Evolutionary conservation across 2,888 invertebrate genomes (phyloP), one percentile per base, ranked within the genome.

Genomic region (Rhagophthalmus giganteus): DNA sequence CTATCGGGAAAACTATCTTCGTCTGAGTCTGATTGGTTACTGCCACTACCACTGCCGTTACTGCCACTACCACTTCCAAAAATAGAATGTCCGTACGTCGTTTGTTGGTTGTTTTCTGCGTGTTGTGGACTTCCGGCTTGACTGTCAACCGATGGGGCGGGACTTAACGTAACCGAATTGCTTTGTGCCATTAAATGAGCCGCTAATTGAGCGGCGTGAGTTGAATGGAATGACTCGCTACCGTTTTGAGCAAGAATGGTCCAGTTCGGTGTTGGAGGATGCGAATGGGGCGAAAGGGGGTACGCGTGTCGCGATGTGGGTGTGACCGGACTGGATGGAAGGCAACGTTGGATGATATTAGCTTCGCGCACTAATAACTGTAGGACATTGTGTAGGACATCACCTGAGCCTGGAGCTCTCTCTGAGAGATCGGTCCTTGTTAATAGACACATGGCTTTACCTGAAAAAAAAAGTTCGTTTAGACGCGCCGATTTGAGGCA

Each of bases 341-440:
- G 81, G 70, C 88, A 86, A 77, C 86, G 82, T 62, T 90, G 88
- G 67, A 90, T 75, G 70, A 87, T 81, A 65, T 85, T 86, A 55
- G 88, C 86, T 71, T 92, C 90, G 27, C 90, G 83, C 42, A 91
- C 86, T 53, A 94, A 77, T 81, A 94, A 87, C 72, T 91, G 90
- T 32, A 96, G 81, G 20, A 94, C 92, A 76, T 96, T 96, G 79
- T 93, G 94, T 55, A 96, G 78, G 11, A 96, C 90, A 72, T 96
- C 96, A 1, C 96, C 96, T 20, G 93, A 92, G 11, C 92, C 90
- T 0, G 95, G 94, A 63, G 93, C 92, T 47, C 96, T 81, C 70
- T 94, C 94, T 14, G 90, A 89, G 63, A 96, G 83, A 75, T 96
- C 95, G 9, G 85, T 85, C 73, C 94, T 88, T 33, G 90, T 94